These are phyloP conservation scores for Epinotia bilunana DNA, from an alignment of 2,888 invertebrate species.

Conservation along the genomic window DNA sequence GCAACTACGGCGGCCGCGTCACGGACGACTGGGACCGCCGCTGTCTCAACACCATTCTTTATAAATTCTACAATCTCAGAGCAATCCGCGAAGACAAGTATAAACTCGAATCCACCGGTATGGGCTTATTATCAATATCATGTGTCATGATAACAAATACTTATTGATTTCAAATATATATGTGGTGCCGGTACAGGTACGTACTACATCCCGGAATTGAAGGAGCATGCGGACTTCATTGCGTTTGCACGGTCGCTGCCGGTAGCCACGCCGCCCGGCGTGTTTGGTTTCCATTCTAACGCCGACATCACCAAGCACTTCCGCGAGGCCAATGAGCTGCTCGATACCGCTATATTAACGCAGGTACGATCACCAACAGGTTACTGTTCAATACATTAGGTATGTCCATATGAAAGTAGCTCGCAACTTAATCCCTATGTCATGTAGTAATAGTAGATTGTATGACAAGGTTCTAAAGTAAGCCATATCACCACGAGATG, in stretches of 20 bases:
- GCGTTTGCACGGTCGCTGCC: conserved; percentile 89
- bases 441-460: too few species aligned
- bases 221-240: conserved; percentile 89
- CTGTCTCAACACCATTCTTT: conserved; percentile 91
- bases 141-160: background rate
- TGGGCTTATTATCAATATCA: conserved; percentile 26
- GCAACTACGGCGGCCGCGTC: conserved; percentile 98
- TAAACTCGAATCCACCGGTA: conserved; percentile 87
- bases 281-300: conserved; percentile 97
- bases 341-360: conserved; percentile 90
- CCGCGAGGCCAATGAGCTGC: conserved; percentile 91
- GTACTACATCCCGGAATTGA: conserved; percentile 89
- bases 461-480: too few species aligned
- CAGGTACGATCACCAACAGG: conserved; percentile 85
- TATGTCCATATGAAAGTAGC: background rate
- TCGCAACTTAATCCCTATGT: background rate
- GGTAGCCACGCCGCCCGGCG: conserved; percentile 90
- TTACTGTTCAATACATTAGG: background rate
- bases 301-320: conserved; percentile 97
- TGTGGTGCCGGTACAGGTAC: conserved; percentile 69
- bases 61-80: conserved; percentile 90
- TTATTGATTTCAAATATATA: background rate
- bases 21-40: conserved; percentile 98
- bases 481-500: too few species aligned
- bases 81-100: conserved; percentile 87